Evolutionary conservation across 2,888 invertebrate species (phyloP).

Genomic region (Nymphalis c-album): DNA sequence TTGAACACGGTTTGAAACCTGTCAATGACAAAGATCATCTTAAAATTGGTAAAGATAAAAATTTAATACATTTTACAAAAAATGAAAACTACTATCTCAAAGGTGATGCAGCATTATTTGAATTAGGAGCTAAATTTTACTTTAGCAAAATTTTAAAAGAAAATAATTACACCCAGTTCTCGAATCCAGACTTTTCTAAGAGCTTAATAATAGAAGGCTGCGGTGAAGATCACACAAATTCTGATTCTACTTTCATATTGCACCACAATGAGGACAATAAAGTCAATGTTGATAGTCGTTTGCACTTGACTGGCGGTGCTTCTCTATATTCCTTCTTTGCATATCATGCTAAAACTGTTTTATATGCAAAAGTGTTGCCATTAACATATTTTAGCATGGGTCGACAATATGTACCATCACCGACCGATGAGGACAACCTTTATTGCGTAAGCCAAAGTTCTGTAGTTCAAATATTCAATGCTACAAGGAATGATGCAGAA

Average conservation of each 20-base stretch:
- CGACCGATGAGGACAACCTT: slow-evolving; percentile 72
- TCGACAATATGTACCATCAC: slow-evolving; percentile 83
- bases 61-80: slow-evolving; percentile 81
- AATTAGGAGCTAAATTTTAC: slow-evolving; percentile 82
- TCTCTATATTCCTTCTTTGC: slow-evolving; percentile 88
- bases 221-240: slow-evolving; percentile 81
- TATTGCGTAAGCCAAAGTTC: slow-evolving; percentile 87
- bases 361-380: slow-evolving; percentile 84
- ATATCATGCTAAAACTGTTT: slow-evolving; percentile 85
- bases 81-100: slow-evolving; percentile 83
- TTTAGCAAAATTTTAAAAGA: slow-evolving; percentile 68
- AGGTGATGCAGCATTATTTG: slow-evolving; percentile 87
- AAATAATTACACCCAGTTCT: slow-evolving; percentile 83
- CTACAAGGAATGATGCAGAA: slow-evolving; percentile 73
- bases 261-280: slow-evolving; percentile 80
- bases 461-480: slow-evolving; percentile 84
- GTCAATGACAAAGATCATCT: slow-evolving; percentile 74
- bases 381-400: slow-evolving; percentile 86
- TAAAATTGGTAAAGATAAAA: slow-evolving; percentile 76
- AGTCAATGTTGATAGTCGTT: slow-evolving; percentile 77
- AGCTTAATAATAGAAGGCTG: slow-evolving; percentile 89
- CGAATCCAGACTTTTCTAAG: slow-evolving; percentile 89
- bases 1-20: slow-evolving; percentile 51
- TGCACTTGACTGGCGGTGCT: slow-evolving; percentile 89
- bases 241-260: slow-evolving; percentile 81